Base-by-base conservation (phyloP, 64 coral and sea anemone genomes). In the Pocillopora verrucosa region DNA sequence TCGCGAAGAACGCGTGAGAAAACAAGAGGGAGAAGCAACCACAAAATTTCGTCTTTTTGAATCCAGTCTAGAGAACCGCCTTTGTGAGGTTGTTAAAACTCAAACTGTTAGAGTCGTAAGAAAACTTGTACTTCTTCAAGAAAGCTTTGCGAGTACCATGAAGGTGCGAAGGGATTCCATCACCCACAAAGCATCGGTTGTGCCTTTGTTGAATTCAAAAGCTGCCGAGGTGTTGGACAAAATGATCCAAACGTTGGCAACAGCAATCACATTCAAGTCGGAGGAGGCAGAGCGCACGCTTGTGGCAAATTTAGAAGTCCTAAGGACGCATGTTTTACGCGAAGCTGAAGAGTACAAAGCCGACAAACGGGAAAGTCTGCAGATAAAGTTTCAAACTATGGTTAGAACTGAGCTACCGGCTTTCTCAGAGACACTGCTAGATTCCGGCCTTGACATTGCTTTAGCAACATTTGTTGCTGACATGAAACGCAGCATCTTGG, bases 401-500 rank as follows among this genome's bases (percentile, higher is more conserved):
- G 37, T 84, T 11, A 84, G 56, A 22, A 37, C 36, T 41, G 80
- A 82, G 60, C 81, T 84, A 13, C 61, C 63, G 22, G 6, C 81
- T 70, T 67, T 20, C 64, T 45, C 19, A 5, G 22, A 67, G 5
- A 16, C 16, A 38, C 36, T 57, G 16, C 35, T 51, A 13, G 45
- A 17, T 12, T 16, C 34, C 0, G 5, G 11, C 2, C 19, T 41
- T 84, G 81, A 84, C 36, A 22, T 84, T 20, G 36, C 36, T 11
- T 84, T 84, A 17, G 34, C 65, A 36, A 63, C 36, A 36, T 92
- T 92, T 60, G 64, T 76, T 35, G 11, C 64, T 74, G 75, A 92
- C 14, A 76, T 87, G 16, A 92, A 79, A 87, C 64, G 90, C 22
- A 41, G 74, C 58, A 92, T 92, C 38, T 38, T 92, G 62, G 90